Conservation (phyloP, 2,888 invertebrate genomes). For the Andricus quercusramuli region DNA sequence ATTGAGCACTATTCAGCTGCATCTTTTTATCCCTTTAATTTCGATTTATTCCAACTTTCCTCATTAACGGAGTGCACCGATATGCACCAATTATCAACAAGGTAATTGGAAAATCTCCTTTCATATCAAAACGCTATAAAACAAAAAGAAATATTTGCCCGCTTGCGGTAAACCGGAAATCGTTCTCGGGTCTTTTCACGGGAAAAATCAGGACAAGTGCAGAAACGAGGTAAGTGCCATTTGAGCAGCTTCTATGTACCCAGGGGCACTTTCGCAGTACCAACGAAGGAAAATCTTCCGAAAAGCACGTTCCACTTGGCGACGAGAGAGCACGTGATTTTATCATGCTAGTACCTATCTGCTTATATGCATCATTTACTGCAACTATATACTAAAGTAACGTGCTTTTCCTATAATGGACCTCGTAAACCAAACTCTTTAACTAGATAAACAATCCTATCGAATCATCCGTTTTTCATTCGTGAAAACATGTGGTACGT, state of each 20-base stretch:
- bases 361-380: constrained; percentile 41
- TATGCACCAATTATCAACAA: background rate
- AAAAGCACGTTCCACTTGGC: constrained; percentile 52
- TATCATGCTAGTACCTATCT: constrained; percentile 40
- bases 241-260: constrained; percentile 52
- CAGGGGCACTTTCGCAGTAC: constrained; percentile 48
- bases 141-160: constrained; percentile 20
- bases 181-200: constrained; percentile 23
- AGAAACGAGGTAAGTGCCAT: constrained; percentile 63
- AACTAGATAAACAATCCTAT: constrained; percentile 29
- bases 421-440: constrained; percentile 33
- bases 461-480: constrained; percentile 8
- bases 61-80: background rate
- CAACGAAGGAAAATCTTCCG: constrained; percentile 46
- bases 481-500: background rate
- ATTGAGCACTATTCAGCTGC: background rate
- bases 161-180: constrained; percentile 26
- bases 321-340: constrained; percentile 51
- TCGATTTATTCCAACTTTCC: background rate
- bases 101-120: background rate
- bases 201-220: constrained; percentile 53
- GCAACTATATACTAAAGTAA: constrained; percentile 23
- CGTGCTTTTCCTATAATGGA: constrained; percentile 37
- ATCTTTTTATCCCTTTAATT: background rate
- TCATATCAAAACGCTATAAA: background rate